Percentiles rank a stretch among this genome's conserved stretches.
phyloP scores from a whole-genome alignment of 1,140 invertebrate species.

The Linepithema humile region DNA sequence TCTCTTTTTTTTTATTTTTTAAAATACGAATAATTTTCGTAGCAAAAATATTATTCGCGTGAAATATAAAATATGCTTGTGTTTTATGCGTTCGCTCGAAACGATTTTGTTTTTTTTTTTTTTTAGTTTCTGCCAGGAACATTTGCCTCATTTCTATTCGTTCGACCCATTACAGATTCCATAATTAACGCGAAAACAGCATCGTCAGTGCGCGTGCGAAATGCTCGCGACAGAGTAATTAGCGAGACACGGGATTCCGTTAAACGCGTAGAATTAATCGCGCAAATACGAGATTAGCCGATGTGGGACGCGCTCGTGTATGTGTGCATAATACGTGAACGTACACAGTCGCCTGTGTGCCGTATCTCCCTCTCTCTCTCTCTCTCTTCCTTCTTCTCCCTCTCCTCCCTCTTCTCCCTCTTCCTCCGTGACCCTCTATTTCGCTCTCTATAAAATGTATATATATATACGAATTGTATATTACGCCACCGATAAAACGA shows the following conservation, averaged over 20 bases:
- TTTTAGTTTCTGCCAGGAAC: neutral
- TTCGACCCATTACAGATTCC: constrained; percentile 48
- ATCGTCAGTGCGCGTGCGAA: constrained; percentile 61
- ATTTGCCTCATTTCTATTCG: constrained; percentile 38
- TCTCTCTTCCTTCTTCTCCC: neutral
- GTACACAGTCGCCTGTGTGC: neutral
- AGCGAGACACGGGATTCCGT: constrained; percentile 80
- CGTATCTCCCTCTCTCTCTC: constrained; percentile 1
- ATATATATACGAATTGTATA: constrained; percentile 39
- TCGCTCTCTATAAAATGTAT: constrained; percentile 21
- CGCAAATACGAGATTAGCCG: constrained; percentile 80
- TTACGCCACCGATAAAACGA: constrained; percentile 74
- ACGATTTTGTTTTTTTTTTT: neutral
- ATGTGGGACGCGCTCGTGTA: constrained; percentile 64
- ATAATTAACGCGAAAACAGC: constrained; percentile 53
- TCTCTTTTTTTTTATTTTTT: too few species aligned
- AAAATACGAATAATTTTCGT: neutral
- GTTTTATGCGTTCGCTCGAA: neutral
- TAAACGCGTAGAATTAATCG: constrained; percentile 80
- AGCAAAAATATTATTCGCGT: neutral
- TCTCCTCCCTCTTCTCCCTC: neutral
- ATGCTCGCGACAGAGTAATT: constrained; percentile 79
- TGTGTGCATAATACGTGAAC: constrained; percentile 24
- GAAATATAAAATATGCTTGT: neutral
- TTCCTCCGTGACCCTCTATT: neutral